A percentile compares a stretch with the other conserved stretches of the same genome.
These are phyloP conservation scores for Drosophila rhopaloa DNA, from an alignment of 1,140 invertebrate species.

Conservation along the genomic window DNA sequence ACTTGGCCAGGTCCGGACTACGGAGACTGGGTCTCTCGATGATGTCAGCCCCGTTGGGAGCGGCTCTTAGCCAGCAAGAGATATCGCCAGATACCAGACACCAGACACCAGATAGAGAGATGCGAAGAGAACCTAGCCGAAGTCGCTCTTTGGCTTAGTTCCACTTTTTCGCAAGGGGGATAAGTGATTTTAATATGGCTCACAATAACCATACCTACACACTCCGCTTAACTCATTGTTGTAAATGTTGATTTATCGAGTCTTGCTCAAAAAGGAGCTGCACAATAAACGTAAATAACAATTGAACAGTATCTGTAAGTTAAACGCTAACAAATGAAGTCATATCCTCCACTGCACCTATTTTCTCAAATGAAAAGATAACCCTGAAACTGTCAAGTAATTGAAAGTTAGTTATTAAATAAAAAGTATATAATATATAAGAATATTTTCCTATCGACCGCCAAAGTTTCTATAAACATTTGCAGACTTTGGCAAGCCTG, in stretches of 20 bases:
- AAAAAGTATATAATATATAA: not conserved
- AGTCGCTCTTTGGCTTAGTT: slow-evolving; percentile 21
- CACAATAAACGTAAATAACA: slow-evolving; percentile 30
- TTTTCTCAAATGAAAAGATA: not conserved
- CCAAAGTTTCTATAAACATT: not conserved
- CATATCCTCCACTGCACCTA: slow-evolving; percentile 26
- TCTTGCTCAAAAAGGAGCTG: slow-evolving; percentile 63
- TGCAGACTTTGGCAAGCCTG: slow-evolving; percentile 50
- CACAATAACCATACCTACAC: slow-evolving; percentile 40
- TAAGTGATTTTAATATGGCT: slow-evolving; percentile 26
- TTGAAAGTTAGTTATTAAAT: no score
- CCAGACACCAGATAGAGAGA: not conserved
- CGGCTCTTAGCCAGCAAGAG: slow-evolving; percentile 10
- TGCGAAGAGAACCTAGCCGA: slow-evolving; percentile 16
- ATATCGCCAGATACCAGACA: no score
- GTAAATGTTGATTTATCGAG: slow-evolving; percentile 69
- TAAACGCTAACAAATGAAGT: slow-evolving; percentile 26
- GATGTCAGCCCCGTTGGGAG: slow-evolving; percentile 64
- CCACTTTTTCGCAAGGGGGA: slow-evolving; percentile 2
- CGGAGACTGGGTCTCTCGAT: slow-evolving; percentile 41
- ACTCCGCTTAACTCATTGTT: slow-evolving; percentile 49
- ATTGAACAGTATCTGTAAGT: slow-evolving; percentile 16
- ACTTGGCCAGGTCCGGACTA: slow-evolving; percentile 14
- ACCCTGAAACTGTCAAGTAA: not conserved
- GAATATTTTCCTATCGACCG: not conserved